These are phyloP conservation scores for Chionis minor DNA, from an alignment of 2,113 vertebrate genomes.

Conservation along the genomic window DNA sequence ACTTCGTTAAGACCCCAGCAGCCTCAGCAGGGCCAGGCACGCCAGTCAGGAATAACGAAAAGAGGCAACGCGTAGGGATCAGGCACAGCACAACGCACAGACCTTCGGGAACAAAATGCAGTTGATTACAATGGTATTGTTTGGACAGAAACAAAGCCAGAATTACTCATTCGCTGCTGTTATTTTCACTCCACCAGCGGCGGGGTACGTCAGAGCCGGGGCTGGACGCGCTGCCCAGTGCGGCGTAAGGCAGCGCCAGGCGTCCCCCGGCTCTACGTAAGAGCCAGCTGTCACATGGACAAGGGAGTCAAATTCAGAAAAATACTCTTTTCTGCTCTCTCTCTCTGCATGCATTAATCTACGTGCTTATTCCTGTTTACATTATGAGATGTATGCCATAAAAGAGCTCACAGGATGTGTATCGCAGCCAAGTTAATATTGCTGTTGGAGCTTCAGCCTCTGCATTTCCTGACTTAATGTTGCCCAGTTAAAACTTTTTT, in stretches of 20 bases:
- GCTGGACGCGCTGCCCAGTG: accelerated
- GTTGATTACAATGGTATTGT: not conserved
- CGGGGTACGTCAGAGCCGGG: accelerated
- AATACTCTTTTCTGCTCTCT: not conserved
- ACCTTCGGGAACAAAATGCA: not conserved
- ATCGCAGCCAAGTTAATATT: slow-evolving; percentile 54
- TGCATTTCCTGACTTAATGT: slow-evolving; percentile 23
- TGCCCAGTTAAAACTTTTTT: not conserved
- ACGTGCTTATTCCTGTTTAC: slow-evolving; percentile 37
- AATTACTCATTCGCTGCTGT: not conserved
- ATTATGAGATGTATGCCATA: slow-evolving; percentile 1
- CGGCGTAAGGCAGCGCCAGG: not conserved
- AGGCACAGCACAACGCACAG: not conserved
- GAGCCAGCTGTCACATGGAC: not conserved
- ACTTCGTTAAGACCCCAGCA: not conserved
- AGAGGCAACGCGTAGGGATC: not conserved
- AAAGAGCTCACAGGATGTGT: slow-evolving; percentile 44
- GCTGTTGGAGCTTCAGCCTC: slow-evolving; percentile 40
- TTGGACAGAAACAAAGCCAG: not conserved
- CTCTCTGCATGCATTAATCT: not conserved
- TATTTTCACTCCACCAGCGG: not conserved
- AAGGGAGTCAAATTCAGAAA: not conserved
- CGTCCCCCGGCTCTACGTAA: not conserved
- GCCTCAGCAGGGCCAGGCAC: not conserved
- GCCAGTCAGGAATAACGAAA: not conserved